Conservation (phyloP, 37 sponge, comb jelly and placozoan species). For the Spongilla lacustris region DNA sequence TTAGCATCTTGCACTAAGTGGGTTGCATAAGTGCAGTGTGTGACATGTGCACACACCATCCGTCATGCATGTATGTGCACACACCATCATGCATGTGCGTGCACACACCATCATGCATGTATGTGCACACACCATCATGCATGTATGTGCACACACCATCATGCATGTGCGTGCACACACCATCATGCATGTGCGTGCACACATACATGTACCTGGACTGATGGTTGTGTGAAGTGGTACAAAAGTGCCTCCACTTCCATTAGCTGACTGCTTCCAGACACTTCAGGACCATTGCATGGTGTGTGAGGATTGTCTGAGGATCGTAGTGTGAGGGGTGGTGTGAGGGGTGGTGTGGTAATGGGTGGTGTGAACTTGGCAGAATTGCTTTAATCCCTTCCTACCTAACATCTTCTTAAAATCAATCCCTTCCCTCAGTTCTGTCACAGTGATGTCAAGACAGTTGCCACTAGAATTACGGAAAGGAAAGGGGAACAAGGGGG, state of each 20-base stretch:
- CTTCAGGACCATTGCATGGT: background rate
- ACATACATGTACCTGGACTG: slow-evolving; percentile 11
- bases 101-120: too few relatives aligned
- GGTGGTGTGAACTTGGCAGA: background rate
- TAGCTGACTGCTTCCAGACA: background rate
- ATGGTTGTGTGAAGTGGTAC: slow-evolving; percentile 41
- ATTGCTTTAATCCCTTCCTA: background rate
- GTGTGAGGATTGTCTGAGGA: background rate
- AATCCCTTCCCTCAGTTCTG: slow-evolving; percentile 24
- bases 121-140: background rate
- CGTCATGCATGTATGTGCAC: too few relatives aligned
- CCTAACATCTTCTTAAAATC: slow-evolving; percentile 34
- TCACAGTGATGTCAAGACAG: slow-evolving; percentile 34
- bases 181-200: too few relatives aligned
- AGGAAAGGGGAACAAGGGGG: background rate
- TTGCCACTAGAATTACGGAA: slow-evolving; percentile 40
- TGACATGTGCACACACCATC: too few relatives aligned
- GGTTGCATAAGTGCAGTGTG: too few relatives aligned
- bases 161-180: too few relatives aligned
- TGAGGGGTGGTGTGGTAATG: background rate
- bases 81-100: too few relatives aligned
- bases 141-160: too few relatives aligned
- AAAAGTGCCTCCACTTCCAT: slow-evolving; percentile 57
- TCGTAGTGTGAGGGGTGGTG: too few relatives aligned
- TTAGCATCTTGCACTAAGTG: too few relatives aligned